phyloP scores from a whole-genome alignment of 2,888 invertebrate species.

The Ormia ochracea region DNA sequence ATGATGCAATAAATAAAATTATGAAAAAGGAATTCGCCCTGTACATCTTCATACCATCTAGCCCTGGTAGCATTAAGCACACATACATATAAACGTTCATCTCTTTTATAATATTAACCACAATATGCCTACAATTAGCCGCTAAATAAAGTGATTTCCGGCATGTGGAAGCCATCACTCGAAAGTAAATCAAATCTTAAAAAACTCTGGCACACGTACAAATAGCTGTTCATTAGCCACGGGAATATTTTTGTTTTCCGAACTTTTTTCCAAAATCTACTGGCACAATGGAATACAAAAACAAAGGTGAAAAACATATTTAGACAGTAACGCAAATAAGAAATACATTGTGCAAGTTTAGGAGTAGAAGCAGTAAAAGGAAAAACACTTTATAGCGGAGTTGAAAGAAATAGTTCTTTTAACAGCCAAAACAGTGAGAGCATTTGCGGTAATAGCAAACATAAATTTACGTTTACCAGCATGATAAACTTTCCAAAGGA shows the following conservation, averaged over 20 bases:
- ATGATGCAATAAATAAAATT: too few species aligned
- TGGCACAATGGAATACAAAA: too few species aligned
- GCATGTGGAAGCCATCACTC: conserved; percentile 41
- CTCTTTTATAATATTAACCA: conserved; percentile 39
- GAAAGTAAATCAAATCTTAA: neutral
- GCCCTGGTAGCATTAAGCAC: neutral
- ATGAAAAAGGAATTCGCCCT: too few species aligned
- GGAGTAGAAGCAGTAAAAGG: neutral
- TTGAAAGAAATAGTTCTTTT: neutral
- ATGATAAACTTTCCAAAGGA: conserved; percentile 33
- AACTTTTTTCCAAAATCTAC: too few species aligned
- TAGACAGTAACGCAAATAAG: conserved; percentile 10
- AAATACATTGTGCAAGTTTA: neutral
- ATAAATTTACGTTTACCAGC: conserved; percentile 45
- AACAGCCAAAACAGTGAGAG: neutral
- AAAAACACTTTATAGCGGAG: neutral
- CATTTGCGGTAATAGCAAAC: conserved; percentile 29
- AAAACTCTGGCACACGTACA: neutral
- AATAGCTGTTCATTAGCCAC: too few species aligned
- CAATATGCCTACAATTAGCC: conserved; percentile 75
- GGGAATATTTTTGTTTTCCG: too few species aligned
- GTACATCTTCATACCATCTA: too few species aligned
- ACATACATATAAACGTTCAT: neutral
- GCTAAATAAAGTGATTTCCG: conserved; percentile 75
- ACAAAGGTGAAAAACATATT: too few species aligned